Evolutionary conservation across 2,113 vertebrate genomes (phyloP).

Genomic region (Aspiorhynchus laticeps): DNA sequence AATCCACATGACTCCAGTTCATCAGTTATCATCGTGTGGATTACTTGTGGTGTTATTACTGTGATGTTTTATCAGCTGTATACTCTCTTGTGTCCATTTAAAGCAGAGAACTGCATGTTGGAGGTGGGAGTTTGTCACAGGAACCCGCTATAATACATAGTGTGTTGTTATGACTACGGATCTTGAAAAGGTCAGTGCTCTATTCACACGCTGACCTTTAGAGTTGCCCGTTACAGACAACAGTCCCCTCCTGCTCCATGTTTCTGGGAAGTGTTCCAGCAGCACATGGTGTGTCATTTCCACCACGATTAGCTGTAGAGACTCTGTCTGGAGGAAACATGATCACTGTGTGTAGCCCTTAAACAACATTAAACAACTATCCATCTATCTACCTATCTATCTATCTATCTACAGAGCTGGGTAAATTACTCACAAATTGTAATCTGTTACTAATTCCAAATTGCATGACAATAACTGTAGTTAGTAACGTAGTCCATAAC

Average conservation of each 20-base stretch:
- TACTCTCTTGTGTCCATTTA: background rate
- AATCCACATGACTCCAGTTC: too few species aligned
- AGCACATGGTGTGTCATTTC: background rate
- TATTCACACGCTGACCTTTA: slow-evolving; percentile 27
- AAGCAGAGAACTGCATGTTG: background rate
- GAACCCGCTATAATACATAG: background rate
- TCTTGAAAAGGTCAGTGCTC: slow-evolving; percentile 4
- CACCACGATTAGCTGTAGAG: background rate
- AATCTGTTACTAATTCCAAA: too few species aligned
- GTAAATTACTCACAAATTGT: too few species aligned
- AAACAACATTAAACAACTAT: background rate
- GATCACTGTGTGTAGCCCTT: background rate
- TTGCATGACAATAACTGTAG: too few species aligned
- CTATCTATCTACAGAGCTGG: background rate
- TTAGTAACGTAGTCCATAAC: too few species aligned
- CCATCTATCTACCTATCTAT: background rate
- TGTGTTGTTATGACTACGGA: slow-evolving; percentile 28
- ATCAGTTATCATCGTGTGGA: too few species aligned
- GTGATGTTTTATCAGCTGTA: too few species aligned
- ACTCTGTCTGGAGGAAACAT: background rate
- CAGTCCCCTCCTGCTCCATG: background rate
- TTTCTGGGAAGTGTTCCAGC: slow-evolving; percentile 9
- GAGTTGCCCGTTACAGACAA: background rate
- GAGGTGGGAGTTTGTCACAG: background rate
- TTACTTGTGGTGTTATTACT: too few species aligned